A percentile compares a stretch with the other conserved stretches of the same genome.
Evolutionary conservation across 2,113 vertebrate species (phyloP).

Genomic region (Motacilla tschutschensis): DNA sequence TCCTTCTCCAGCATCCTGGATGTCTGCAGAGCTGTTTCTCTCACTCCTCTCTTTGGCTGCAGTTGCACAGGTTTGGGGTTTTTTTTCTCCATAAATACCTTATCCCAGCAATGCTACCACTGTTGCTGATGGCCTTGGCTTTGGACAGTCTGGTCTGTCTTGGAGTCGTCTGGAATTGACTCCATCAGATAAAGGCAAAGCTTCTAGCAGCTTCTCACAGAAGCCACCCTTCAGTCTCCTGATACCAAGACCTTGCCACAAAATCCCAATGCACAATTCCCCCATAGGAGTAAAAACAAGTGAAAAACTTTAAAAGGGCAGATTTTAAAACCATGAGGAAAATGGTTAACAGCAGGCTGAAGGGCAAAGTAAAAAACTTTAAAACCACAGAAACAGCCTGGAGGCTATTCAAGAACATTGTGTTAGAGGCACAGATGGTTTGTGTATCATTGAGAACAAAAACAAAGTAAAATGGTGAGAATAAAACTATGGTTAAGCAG

Average conservation of each 20-base stretch:
- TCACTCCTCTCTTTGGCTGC: background rate
- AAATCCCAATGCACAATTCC: background rate
- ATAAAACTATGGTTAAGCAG: constrained; percentile 53
- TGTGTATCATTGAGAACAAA: constrained; percentile 60
- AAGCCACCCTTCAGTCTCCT: background rate
- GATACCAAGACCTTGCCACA: background rate
- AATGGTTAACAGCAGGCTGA: constrained; percentile 68
- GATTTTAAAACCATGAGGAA: constrained; percentile 60
- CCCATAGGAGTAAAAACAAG: background rate
- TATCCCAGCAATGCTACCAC: background rate
- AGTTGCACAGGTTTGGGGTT: too few species aligned
- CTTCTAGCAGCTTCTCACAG: background rate
- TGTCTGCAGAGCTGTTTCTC: background rate
- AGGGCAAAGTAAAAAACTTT: constrained; percentile 70
- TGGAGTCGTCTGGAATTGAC: background rate
- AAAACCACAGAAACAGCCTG: constrained; percentile 65
- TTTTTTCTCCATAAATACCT: background rate
- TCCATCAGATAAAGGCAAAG: background rate
- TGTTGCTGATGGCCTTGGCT: background rate
- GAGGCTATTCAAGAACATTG: constrained; percentile 70
- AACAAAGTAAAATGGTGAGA: constrained; percentile 53
- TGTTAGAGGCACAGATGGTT: constrained; percentile 71
- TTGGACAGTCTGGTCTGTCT: background rate
- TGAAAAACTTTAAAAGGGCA: constrained; percentile 61
- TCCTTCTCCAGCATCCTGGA: background rate